Evolutionary conservation across 1,140 invertebrate species (phyloP).

Genomic region (Penaeus japonicus): DNA sequence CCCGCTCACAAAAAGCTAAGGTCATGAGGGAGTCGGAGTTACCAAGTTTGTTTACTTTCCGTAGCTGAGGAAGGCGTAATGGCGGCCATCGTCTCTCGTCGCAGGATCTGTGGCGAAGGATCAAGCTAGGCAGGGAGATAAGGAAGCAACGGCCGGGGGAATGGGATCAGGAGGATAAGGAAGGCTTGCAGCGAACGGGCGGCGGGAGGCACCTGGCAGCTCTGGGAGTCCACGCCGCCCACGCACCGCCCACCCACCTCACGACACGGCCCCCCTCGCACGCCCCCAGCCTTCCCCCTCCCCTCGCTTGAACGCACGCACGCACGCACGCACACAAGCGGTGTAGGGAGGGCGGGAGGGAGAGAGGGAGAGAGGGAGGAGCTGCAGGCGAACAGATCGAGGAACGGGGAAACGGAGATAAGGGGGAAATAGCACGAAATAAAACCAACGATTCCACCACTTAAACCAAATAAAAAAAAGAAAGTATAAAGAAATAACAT

Average conservation of each 20-base stretch:
- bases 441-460: neutral
- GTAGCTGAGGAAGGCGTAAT: neutral
- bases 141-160: neutral
- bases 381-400: too few relatives aligned
- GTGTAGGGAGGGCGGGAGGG: too few relatives aligned
- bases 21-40: neutral
- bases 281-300: neutral
- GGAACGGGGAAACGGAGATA: neutral
- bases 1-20: neutral
- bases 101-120: neutral
- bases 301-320: neutral
- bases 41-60: neutral
- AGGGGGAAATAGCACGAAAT: too few relatives aligned
- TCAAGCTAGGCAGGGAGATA: neutral
- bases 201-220: slow-evolving; percentile 27
- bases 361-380: too few relatives aligned
- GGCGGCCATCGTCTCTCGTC: neutral
- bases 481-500: neutral
- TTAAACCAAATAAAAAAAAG: neutral
- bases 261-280: neutral
- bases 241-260: slow-evolving; percentile 48
- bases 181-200: neutral
- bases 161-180: neutral
- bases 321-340: neutral
- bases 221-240: slow-evolving; percentile 20